These are phyloP conservation scores for Trogon surrucura DNA, from an alignment of 2,113 vertebrate species.

Conservation along the genomic window DNA sequence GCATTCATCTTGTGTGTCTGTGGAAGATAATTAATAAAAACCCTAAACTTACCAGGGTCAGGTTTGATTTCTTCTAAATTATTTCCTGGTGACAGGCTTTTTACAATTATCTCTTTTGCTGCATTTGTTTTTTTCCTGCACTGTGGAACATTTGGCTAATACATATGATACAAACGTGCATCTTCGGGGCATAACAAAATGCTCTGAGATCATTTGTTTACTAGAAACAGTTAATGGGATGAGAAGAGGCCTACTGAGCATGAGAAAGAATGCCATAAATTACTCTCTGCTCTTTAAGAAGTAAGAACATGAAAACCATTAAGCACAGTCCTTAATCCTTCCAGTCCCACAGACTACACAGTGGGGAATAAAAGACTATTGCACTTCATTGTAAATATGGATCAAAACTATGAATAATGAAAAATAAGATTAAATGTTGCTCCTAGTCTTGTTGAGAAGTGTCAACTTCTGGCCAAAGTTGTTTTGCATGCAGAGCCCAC, in stretches of 20 bases:
- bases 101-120: background rate
- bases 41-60: background rate
- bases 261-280: background rate
- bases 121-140: background rate
- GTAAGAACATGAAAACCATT: background rate
- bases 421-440: background rate
- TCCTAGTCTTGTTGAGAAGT: background rate
- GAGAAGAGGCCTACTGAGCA: background rate
- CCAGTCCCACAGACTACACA: background rate
- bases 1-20: background rate
- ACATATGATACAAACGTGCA: background rate
- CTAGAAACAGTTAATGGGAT: background rate
- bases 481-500: background rate
- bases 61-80: background rate
- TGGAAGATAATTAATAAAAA: background rate
- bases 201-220: constrained; percentile 20
- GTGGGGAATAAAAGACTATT: background rate
- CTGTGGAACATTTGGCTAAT: background rate
- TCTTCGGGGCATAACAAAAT: constrained; percentile 28
- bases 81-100: background rate
- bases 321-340: background rate
- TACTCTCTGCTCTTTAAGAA: background rate
- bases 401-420: background rate
- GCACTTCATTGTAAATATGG: background rate
- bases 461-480: background rate